These are phyloP conservation scores for Adelosebastes latens DNA, from an alignment of 2,797 vertebrate genomes.

Conservation along the genomic window DNA sequence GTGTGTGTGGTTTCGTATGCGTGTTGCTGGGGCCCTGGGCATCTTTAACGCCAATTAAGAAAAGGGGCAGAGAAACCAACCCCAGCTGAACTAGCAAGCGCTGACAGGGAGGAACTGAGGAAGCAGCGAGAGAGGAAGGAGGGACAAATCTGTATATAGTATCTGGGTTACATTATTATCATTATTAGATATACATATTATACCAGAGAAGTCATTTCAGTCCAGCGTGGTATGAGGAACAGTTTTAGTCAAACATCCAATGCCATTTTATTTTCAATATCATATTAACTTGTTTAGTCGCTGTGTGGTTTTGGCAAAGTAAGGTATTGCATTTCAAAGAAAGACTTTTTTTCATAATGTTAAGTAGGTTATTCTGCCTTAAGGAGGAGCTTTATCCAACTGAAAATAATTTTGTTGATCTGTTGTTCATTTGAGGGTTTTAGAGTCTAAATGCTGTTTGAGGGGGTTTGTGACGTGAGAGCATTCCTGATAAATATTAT, in stretches of 20 bases:
- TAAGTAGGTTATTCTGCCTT: neutral
- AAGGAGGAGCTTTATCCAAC: neutral
- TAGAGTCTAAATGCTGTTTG: neutral
- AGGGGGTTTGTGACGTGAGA: neutral
- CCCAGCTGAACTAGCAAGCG: slow-evolving; percentile 52
- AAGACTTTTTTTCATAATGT: neutral
- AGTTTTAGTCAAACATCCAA: neutral
- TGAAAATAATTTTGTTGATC: neutral
- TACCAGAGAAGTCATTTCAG: neutral
- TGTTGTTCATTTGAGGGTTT: neutral
- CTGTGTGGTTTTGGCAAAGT: neutral
- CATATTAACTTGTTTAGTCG: neutral
- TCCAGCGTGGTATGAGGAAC: neutral
- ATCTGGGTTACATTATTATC: slow-evolving; percentile 49
- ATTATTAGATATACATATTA: slow-evolving; percentile 10
- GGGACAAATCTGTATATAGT: slow-evolving; percentile 40
- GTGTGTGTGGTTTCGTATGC: slow-evolving; percentile 26
- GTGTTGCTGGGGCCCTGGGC: slow-evolving; percentile 68
- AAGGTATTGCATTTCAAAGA: neutral
- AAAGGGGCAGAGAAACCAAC: slow-evolving; percentile 66
- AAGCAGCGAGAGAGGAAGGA: slow-evolving; percentile 45
- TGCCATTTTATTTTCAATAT: neutral
- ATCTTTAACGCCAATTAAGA: slow-evolving; percentile 83
- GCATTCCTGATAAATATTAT: neutral
- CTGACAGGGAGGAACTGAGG: slow-evolving; percentile 65